These are phyloP conservation scores for Pentalonia nigronervosa DNA, from an alignment of 1,140 invertebrate genomes.

Conservation along the genomic window DNA sequence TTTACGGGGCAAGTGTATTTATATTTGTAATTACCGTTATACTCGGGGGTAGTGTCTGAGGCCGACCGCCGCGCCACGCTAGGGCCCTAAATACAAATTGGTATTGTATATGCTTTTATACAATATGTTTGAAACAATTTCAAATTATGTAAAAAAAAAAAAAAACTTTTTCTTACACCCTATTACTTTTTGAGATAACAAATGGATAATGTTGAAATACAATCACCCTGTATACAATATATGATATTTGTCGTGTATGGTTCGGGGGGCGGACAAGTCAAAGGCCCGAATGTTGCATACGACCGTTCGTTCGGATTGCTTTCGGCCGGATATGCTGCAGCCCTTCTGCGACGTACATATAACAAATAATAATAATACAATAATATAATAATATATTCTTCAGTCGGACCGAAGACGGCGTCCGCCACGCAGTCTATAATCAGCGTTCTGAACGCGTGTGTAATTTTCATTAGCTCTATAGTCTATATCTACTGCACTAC, in stretches of 20 bases:
- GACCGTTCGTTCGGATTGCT: neutral
- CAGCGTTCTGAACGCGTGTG: neutral
- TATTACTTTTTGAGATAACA: neutral
- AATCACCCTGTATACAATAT: neutral
- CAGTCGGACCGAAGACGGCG: neutral
- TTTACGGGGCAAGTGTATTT: no score
- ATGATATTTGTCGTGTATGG: neutral
- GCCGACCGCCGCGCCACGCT: no score
- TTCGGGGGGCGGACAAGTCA: neutral
- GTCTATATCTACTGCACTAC: neutral
- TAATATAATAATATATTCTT: neutral
- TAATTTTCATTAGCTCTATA: constrained; percentile 1
- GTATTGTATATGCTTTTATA: no score
- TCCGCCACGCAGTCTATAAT: neutral
- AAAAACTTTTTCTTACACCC: neutral
- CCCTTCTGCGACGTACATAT: neutral
- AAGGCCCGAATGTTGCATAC: neutral
- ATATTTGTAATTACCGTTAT: no score
- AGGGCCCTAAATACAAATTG: no score
- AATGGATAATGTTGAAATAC: neutral
- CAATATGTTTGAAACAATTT: neutral
- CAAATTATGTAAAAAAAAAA: neutral
- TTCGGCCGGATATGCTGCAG: neutral
- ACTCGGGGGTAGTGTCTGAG: no score
- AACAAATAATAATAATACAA: neutral